Base-by-base conservation (phyloP, 92 coral and sea anemone species). In the Parazoanthus swiftii region DNA sequence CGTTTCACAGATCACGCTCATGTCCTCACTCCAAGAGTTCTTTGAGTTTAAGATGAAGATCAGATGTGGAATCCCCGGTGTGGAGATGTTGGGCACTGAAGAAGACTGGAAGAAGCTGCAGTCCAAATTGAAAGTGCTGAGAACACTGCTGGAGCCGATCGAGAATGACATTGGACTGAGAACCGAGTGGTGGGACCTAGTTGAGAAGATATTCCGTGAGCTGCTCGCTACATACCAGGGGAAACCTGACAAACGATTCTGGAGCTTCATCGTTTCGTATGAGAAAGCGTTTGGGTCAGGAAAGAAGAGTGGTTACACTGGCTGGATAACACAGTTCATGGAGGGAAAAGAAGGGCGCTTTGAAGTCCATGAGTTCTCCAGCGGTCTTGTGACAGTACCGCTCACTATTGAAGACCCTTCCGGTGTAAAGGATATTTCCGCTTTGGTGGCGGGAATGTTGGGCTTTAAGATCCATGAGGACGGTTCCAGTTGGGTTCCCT, bases 381-480 rank as follows among this genome's bases (percentile, higher is more conserved):
- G 90, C 66, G 96, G 96, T 44, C 50, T 44, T 44, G 50, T 44
- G 50, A 44, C 50, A 4, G 50, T 44, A 44, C 50, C 50, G 50
- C 50, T 44, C 6, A 44, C 50, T 1, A 44, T 44, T 1, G 8
- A 8, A 4, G 50, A 44, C 50, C 50, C 89, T 3, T 26, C 80
- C 21, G 90, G 86, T 48, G 79, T 86, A 36, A 43, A 42, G 50
- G 94, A 92, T 66, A 70, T 72, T 13, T 89, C 90, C 14, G 86
- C 90, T 18, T 79, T 92, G 70, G 94, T 89, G 72, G 94, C 94
- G 36, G 94, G 94, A 73, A 89, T 86, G 92, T 44, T 92, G 67
- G 92, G 94, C 1, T 89, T 89, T 83, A 89, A 77, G 15, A 2
- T 81, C 29, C 86, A 81, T 36, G 86, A 78, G 50, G 79, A 82